A percentile compares a stretch with the other conserved stretches of the same genome.
Conservation (phyloP, 2,113 vertebrate genomes). For the chimpanzee (Pan troglodytes) region DNA sequence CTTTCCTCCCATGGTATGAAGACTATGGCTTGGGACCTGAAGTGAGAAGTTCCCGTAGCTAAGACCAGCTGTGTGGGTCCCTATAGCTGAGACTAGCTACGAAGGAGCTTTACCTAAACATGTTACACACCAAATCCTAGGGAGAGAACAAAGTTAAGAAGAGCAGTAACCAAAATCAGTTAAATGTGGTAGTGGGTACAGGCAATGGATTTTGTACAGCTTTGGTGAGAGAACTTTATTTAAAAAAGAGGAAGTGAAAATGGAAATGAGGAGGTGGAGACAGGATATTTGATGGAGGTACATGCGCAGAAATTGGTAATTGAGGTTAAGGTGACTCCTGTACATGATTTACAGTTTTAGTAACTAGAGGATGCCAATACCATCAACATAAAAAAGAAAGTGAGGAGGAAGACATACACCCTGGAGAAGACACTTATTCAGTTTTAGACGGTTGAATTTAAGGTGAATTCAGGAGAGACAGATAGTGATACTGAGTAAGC, state of each 20-base stretch:
- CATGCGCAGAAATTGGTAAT: neutral
- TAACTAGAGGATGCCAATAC: neutral
- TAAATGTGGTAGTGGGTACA: accelerated
- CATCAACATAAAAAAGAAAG: neutral
- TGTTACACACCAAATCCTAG: neutral
- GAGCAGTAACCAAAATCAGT: neutral
- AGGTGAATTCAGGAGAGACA: neutral
- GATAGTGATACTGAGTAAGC: neutral
- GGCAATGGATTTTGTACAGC: neutral
- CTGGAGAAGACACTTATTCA: neutral
- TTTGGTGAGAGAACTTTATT: neutral
- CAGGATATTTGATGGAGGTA: neutral
- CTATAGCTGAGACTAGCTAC: neutral
- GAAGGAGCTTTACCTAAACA: neutral
- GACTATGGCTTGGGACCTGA: neutral
- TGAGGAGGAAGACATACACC: neutral
- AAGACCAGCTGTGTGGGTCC: neutral
- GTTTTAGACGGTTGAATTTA: neutral
- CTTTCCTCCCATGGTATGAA: neutral
- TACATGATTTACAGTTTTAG: neutral
- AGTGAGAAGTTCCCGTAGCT: neutral
- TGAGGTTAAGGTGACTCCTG: neutral
- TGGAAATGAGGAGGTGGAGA: neutral
- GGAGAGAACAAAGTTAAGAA: neutral
- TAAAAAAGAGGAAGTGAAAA: neutral